These are phyloP conservation scores for Orcinus orca DNA, from an alignment of 2,113 vertebrate species.

Conservation along the genomic window DNA sequence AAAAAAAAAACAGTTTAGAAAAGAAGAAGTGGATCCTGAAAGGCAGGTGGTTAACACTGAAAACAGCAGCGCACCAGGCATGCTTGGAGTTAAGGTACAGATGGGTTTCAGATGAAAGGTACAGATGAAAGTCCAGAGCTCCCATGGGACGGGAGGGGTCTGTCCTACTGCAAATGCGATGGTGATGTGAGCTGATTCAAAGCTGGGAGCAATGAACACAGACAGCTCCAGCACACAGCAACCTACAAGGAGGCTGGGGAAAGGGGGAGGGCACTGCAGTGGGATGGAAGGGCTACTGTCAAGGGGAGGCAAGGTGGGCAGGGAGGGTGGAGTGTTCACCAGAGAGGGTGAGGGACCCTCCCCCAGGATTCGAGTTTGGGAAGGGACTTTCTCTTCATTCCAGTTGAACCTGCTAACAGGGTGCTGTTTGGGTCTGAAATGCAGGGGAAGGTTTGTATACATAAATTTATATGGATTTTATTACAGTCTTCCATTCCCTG, in stretches of 20 bases:
- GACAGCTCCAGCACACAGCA: not conserved
- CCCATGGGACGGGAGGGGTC: not conserved
- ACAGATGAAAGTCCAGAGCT: too few species aligned
- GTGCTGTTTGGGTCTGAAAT: not conserved
- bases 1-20: too few species aligned
- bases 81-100: not conserved
- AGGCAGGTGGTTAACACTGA: not conserved
- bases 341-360: not conserved
- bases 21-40: not conserved
- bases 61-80: not conserved
- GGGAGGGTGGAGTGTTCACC: not conserved
- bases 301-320: too few species aligned
- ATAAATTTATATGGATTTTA: not conserved
- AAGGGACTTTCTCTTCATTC: not conserved
- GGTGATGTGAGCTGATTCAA: not conserved
- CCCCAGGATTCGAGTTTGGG: not conserved
- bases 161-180: not conserved
- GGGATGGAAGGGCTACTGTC: not conserved
- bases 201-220: not conserved
- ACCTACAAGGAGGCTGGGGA: not conserved
- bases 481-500: not conserved
- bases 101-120: rapidly evolving
- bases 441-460: not conserved
- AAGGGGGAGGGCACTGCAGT: too few species aligned
- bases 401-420: not conserved